phyloP scores from a whole-genome alignment of 2,888 invertebrate species.

The Drosophila anceps region DNA sequence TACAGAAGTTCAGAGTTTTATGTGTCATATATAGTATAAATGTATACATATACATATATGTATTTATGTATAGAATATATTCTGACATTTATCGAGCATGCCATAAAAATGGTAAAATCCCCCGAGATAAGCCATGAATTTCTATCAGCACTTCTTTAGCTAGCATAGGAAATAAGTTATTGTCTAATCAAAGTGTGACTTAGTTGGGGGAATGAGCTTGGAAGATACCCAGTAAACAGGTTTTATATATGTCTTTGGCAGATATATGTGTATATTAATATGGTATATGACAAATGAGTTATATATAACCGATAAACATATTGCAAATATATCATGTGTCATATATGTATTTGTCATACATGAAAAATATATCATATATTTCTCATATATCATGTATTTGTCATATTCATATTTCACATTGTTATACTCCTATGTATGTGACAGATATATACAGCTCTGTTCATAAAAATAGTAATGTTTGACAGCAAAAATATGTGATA shows the following conservation, averaged over 20 bases:
- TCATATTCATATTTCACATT: too few relatives aligned
- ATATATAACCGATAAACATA: background rate
- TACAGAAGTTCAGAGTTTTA: slow-evolving; percentile 3
- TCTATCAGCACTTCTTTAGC: slow-evolving; percentile 2
- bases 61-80: background rate
- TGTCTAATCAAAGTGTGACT: background rate
- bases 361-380: too few relatives aligned
- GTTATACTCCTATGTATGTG: too few relatives aligned
- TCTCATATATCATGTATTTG: too few relatives aligned
- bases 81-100: slow-evolving; percentile 11
- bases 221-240: background rate
- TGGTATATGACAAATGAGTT: background rate
- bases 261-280: background rate
- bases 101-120: background rate
- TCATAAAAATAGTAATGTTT: too few relatives aligned
- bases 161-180: background rate
- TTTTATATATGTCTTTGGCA: background rate
- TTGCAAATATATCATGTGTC: background rate
- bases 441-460: too few relatives aligned
- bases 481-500: too few relatives aligned
- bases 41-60: background rate
- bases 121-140: slow-evolving; percentile 7
- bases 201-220: background rate
- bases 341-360: too few relatives aligned
- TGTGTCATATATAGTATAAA: slow-evolving; percentile 8